Conservation (phyloP, 2,113 vertebrate genomes). For the Neopipo cinnamomea region DNA sequence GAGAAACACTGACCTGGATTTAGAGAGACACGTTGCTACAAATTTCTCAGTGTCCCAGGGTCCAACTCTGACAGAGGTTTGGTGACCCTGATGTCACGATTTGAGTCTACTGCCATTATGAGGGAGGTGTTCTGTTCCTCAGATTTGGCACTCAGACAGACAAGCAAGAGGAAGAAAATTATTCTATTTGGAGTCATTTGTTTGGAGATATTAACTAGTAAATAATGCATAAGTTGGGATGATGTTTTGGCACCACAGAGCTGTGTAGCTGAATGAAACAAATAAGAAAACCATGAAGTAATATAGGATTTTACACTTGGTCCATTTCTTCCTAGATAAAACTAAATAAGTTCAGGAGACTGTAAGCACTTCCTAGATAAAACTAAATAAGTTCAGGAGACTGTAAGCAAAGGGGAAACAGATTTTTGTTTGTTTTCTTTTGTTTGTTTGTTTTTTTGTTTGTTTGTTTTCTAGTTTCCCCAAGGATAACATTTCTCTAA, state of each 20-base stretch:
- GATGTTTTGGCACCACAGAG: neutral
- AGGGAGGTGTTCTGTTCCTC: neutral
- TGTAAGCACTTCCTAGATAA: neutral
- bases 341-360: neutral
- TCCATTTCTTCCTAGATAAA: neutral
- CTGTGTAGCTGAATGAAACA: neutral
- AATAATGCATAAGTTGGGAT: slow-evolving; percentile 59
- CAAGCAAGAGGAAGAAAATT: neutral
- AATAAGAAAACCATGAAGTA: neutral
- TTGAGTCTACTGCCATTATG: neutral
- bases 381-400: neutral
- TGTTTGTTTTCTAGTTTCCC: neutral
- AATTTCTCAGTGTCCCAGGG: neutral
- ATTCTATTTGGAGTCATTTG: slow-evolving; percentile 37
- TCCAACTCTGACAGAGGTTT: neutral
- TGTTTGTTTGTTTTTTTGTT: too few relatives aligned
- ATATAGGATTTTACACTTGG: neutral
- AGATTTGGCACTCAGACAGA: neutral
- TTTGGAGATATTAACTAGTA: slow-evolving; percentile 61
- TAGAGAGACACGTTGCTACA: neutral
- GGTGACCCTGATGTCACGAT: neutral
- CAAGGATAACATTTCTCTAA: neutral
- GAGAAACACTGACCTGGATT: neutral
- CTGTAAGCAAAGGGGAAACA: too few relatives aligned
- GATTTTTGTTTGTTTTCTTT: too few relatives aligned